These are phyloP conservation scores for Yoshiicerus persimilis DNA, from an alignment of 1,140 invertebrate genomes.

Conservation along the genomic window DNA sequence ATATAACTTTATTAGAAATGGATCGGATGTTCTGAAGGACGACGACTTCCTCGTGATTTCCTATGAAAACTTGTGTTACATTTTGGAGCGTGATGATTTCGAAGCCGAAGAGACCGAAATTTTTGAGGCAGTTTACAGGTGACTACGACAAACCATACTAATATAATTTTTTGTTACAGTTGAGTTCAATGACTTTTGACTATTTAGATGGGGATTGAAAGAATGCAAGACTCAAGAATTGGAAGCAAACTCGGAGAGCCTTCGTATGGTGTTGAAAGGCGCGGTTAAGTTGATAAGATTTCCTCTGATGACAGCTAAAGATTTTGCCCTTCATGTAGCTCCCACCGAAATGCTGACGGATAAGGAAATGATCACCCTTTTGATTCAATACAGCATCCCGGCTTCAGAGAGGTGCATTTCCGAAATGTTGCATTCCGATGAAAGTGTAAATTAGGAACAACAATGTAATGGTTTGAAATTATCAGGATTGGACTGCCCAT, in stretches of 20 bases:
- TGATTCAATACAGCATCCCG: constrained; percentile 36
- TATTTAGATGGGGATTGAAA: constrained; percentile 20
- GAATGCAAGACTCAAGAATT: constrained; percentile 34
- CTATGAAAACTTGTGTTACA: constrained; percentile 25
- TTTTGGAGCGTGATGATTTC: constrained; percentile 36
- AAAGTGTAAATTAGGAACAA: too few species aligned
- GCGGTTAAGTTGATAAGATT: constrained; percentile 22
- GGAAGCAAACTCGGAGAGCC: constrained; percentile 29
- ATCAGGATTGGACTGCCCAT: not conserved
- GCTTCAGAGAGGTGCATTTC: constrained; percentile 13
- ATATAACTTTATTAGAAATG: not conserved
- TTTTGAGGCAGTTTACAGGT: constrained; percentile 27
- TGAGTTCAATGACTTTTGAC: not conserved
- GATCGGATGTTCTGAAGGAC: constrained; percentile 27
- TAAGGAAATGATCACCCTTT: constrained; percentile 32
- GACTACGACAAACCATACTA: too few species aligned
- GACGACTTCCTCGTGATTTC: constrained; percentile 32
- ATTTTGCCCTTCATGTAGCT: constrained; percentile 32
- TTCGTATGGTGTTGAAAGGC: constrained; percentile 23
- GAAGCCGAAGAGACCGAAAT: constrained; percentile 31
- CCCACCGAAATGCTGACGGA: constrained; percentile 32
- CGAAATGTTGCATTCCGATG: not conserved
- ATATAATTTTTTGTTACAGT: not conserved
- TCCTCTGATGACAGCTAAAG: constrained; percentile 30
- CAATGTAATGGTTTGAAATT: too few species aligned